Conservation (phyloP, 2,797 vertebrate genomes). For the Austrolebias charrua region DNA sequence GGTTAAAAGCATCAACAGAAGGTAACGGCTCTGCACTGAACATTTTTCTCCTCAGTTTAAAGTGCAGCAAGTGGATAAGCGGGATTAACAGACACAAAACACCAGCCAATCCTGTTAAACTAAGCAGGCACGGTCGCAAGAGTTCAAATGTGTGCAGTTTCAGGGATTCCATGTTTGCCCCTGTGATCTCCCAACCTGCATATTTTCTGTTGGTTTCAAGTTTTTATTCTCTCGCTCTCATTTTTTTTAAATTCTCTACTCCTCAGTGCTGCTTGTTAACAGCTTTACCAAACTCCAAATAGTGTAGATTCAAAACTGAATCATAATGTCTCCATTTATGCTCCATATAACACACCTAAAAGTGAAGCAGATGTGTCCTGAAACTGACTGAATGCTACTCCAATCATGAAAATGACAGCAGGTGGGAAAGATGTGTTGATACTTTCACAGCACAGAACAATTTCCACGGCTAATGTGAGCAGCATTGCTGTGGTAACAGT, state of each 20-base stretch:
- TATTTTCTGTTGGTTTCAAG: neutral
- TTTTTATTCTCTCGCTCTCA: neutral
- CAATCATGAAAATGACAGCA: conserved; percentile 53
- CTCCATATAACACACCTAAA: conserved; percentile 28
- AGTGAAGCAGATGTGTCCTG: conserved; percentile 23
- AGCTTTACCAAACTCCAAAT: neutral
- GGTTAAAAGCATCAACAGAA: conserved; percentile 26
- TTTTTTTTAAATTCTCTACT: neutral
- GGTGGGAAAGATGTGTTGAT: conserved; percentile 45
- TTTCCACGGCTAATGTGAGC: conserved; percentile 61
- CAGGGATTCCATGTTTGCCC: conserved; percentile 30
- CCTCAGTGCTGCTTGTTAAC: neutral
- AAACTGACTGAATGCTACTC: conserved; percentile 36
- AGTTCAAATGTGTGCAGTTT: conserved; percentile 29
- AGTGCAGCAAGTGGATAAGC: conserved; percentile 73
- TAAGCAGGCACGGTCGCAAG: conserved; percentile 31
- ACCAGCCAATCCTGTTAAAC: conserved; percentile 70
- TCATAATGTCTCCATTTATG: neutral
- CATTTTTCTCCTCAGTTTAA: conserved; percentile 53
- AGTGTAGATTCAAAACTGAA: neutral
- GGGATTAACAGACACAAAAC: conserved; percentile 65
- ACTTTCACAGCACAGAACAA: conserved; percentile 57
- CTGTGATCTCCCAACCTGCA: conserved; percentile 12
- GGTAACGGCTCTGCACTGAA: conserved; percentile 27
- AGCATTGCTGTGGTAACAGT: conserved; percentile 74